Evolutionary conservation across 2,888 invertebrate species (phyloP).

Genomic region (Piscicola geometra): DNA sequence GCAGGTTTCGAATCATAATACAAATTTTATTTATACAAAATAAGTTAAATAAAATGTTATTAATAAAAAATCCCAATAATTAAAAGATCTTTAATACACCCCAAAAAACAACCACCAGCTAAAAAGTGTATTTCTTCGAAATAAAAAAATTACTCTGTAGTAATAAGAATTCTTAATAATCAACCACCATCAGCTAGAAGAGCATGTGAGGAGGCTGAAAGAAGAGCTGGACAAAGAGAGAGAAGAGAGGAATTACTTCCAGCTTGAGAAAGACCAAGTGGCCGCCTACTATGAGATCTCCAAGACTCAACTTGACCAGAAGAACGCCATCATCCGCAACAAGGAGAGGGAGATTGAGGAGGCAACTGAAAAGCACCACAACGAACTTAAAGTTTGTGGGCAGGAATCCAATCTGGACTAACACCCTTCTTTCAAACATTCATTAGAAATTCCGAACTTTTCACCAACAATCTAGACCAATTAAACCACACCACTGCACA

Average conservation of each 20-base stretch:
- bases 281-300: conserved; percentile 94
- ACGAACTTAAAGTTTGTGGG: conserved; percentile 66
- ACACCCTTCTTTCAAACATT: too few species aligned
- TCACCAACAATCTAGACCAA: background rate
- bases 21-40: background rate
- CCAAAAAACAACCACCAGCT: background rate
- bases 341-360: conserved; percentile 84
- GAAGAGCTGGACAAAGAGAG: conserved; percentile 88
- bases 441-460: too few species aligned
- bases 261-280: conserved; percentile 85
- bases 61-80: background rate
- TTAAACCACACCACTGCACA: conserved; percentile 1
- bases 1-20: conserved; percentile 63
- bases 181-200: conserved; percentile 74
- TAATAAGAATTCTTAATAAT: too few species aligned
- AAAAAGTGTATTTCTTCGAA: too few species aligned
- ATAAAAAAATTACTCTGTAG: too few species aligned
- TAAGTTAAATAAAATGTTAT: background rate
- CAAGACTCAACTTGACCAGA: conserved; percentile 79
- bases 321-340: conserved; percentile 66
- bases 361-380: conserved; percentile 77
- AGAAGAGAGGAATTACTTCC: conserved; percentile 91
- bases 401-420: background rate
- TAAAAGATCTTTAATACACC: conserved; percentile 12
- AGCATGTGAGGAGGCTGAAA: conserved; percentile 76